phyloP scores from a whole-genome alignment of 1,140 invertebrate species.

The Drosophila pseudoobscura region DNA sequence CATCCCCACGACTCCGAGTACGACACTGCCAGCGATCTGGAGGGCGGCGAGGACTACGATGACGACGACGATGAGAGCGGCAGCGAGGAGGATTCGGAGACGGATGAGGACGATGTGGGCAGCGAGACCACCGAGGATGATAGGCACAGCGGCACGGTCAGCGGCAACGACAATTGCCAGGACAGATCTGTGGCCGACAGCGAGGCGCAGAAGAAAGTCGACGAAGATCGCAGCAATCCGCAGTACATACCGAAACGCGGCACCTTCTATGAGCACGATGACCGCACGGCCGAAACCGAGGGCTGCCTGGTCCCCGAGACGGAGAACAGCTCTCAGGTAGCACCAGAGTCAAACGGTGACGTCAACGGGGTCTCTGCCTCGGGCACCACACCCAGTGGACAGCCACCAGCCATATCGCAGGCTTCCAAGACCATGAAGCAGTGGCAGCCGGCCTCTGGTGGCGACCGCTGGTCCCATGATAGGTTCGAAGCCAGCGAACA shows the following conservation, averaged over 20 bases:
- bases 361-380: constrained; percentile 53
- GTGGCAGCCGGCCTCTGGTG: constrained; percentile 83
- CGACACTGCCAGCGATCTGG: constrained; percentile 78
- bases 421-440: constrained; percentile 84
- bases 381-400: constrained; percentile 40
- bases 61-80: constrained; percentile 68
- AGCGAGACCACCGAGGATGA: constrained; percentile 83
- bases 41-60: constrained; percentile 83
- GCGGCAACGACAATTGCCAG: constrained; percentile 74
- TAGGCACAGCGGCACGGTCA: constrained; percentile 80
- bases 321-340: constrained; percentile 34
- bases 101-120: constrained; percentile 84
- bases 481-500: constrained; percentile 90
- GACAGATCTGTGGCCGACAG: constrained; percentile 84
- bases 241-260: constrained; percentile 98
- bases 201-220: constrained; percentile 89
- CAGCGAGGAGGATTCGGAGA: constrained; percentile 79
- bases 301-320: constrained; percentile 63
- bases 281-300: constrained; percentile 89
- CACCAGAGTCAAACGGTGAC: constrained; percentile 33
- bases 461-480: constrained; percentile 94
- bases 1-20: constrained; percentile 82
- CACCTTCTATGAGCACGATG: constrained; percentile 98
- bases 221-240: constrained; percentile 97
- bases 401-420: constrained; percentile 63